Conservation (phyloP, 2,797 vertebrate species). For the Poeciliopsis gracilis region DNA sequence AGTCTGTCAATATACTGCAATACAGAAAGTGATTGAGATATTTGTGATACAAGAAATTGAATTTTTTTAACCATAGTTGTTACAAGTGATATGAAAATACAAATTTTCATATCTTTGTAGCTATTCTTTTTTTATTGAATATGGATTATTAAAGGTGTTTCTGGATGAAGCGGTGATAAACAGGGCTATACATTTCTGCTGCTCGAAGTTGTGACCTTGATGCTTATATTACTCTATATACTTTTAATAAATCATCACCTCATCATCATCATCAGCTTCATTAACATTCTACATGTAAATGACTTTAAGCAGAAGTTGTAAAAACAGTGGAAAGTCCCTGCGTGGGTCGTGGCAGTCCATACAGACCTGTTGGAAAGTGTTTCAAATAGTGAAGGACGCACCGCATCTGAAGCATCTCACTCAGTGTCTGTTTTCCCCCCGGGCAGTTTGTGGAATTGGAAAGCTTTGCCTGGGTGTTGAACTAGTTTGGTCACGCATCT, state of each 20-base stretch:
- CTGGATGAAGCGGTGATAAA: not conserved
- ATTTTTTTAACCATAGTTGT: not conserved
- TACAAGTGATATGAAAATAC: not conserved
- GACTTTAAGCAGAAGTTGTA: not conserved
- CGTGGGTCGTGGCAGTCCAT: not conserved
- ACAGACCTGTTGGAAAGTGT: not conserved
- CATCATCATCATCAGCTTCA: too few relatives aligned
- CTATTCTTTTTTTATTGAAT: not conserved
- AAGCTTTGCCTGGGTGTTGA: conserved; percentile 9
- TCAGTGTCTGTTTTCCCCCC: conserved; percentile 31
- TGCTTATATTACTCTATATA: not conserved
- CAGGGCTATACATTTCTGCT: not conserved
- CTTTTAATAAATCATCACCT: not conserved
- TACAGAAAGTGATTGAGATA: not conserved
- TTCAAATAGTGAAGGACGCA: not conserved
- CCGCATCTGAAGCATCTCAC: not conserved
- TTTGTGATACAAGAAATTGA: not conserved
- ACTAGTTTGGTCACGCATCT: conserved; percentile 52
- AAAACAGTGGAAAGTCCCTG: not conserved
- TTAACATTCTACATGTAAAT: not conserved
- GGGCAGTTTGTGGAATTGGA: conserved; percentile 33
- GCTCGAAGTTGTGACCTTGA: not conserved
- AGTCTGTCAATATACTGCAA: not conserved
- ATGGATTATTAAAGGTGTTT: not conserved
- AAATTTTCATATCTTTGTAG: not conserved